These are phyloP conservation scores for Anastrepha ludens DNA, from an alignment of 1,140 invertebrate genomes.

Conservation along the genomic window DNA sequence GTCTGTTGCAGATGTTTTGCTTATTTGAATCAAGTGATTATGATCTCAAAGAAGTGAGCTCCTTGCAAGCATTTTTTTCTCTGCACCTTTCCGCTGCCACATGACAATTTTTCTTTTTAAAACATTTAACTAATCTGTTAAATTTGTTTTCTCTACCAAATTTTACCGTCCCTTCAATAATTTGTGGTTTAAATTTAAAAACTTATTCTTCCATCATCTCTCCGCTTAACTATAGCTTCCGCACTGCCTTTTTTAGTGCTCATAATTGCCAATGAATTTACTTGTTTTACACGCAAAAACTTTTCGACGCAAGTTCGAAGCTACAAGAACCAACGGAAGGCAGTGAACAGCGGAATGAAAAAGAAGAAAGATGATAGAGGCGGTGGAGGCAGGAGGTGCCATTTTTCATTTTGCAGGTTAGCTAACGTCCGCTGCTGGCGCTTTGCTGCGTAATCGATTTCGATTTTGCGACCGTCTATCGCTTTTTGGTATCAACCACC, in stretches of 20 bases:
- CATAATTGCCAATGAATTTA: not conserved
- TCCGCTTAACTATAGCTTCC: not conserved
- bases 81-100: no score
- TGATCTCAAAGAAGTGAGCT: no score
- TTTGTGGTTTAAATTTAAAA: not conserved
- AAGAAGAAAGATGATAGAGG: not conserved
- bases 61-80: no score
- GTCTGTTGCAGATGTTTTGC: no score
- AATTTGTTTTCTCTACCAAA: no score
- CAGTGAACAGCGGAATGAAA: not conserved
- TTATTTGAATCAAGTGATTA: no score
- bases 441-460: constrained; percentile 19
- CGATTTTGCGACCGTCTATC: not conserved
- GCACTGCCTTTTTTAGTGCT: not conserved
- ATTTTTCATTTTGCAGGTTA: not conserved
- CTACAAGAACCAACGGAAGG: not conserved
- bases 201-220: not conserved
- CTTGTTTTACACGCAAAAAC: constrained; percentile 25
- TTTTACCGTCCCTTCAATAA: no score
- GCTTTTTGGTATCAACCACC: not conserved
- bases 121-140: no score
- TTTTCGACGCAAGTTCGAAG: not conserved
- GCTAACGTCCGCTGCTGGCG: not conserved
- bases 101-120: no score
- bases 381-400: not conserved